Conservation (phyloP, 2,797 vertebrate genomes). For the Gymnoscopelus microlampas region DNA sequence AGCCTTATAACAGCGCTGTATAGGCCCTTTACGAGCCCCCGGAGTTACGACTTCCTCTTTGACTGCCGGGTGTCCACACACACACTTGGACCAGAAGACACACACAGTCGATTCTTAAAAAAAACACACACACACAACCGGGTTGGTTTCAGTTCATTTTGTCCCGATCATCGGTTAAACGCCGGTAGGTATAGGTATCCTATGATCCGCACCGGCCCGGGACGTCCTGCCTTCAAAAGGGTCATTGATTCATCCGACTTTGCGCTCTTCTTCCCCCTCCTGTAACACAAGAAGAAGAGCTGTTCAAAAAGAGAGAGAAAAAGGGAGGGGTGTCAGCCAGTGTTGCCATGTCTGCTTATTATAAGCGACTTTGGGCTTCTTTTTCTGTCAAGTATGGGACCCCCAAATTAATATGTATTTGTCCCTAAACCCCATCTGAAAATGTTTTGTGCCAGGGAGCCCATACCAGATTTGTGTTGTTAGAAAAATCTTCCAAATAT, state of each 20-base stretch:
- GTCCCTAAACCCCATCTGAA: no score
- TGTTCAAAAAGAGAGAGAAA: slow-evolving; percentile 79
- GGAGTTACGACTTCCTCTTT: slow-evolving; percentile 81
- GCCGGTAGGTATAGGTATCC: no score
- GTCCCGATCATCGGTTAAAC: no score
- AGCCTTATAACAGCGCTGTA: slow-evolving; percentile 16
- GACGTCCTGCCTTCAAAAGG: slow-evolving; percentile 71
- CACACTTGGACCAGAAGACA: slow-evolving; percentile 61
- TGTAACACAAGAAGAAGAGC: slow-evolving; percentile 84
- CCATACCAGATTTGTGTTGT: no score
- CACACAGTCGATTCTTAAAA: slow-evolving; percentile 46
- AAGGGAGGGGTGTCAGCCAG: slow-evolving; percentile 82
- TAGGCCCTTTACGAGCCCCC: slow-evolving; percentile 77
- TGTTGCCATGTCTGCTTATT: no score
- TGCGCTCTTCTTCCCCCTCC: slow-evolving; percentile 67
- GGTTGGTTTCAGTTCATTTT: no score
- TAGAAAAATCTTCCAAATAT: no score
- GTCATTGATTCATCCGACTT: slow-evolving; percentile 85
- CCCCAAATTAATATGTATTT: no score
- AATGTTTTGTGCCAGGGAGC: no score
- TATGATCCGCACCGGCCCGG: slow-evolving; percentile 33
- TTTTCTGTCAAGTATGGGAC: no score
- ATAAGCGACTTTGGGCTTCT: no score
- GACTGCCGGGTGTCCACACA: slow-evolving; percentile 72
- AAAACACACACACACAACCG: slow-evolving; percentile 17